Base-by-base conservation (phyloP, 2,888 invertebrate genomes). In the Corbicula japonica region DNA sequence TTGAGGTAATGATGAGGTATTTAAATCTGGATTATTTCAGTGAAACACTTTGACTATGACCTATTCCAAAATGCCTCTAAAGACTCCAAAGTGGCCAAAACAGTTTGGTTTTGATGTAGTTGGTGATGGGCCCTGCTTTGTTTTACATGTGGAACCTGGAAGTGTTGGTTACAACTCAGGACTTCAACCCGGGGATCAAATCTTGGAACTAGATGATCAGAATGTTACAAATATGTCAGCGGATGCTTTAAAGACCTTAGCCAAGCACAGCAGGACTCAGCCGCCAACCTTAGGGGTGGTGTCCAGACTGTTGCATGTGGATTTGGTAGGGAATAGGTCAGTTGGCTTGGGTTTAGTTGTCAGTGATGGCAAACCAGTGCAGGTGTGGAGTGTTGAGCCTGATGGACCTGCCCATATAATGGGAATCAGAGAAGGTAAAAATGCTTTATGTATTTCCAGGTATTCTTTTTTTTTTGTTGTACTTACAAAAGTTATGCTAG, bases 81-180 rank as follows among this genome's bases (percentile, higher is more conserved):
- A 78, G 52, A 75, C 80, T 28, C 50, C 73, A 34, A 87, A 85
- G 48, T 93, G 93, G 93, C 93, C 93, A 4, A 88, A 89, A 63
- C 74, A 84, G 18, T 92, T 86, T 85, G 93, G 93, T 15, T 93
- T 93, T 83, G 89, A 89, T 63, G 90, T 93, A 30, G 84, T 88
- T 63, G 93, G 93, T 6, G 80, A 86, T n/a, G 92, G 93, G 1
- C 93, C 93, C 1, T 84, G 90, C 73, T 93, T 91, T 80, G 91
- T 93, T 28, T 80, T 89, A 21, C 72, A 80, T 56, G 92, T 93
- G n/a, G 91, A 91, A 44, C 85, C 87, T 69, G 90, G 87, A 15
- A 88, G 92, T 70, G 80, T 89, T 0, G 93, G 92, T 5, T 88
- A 89, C 72, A 83, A 87, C 46, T 91, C 92, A 6, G 92, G 92